These are phyloP conservation scores for Cantharis nigra DNA, from an alignment of 2,888 invertebrate species.

Conservation along the genomic window DNA sequence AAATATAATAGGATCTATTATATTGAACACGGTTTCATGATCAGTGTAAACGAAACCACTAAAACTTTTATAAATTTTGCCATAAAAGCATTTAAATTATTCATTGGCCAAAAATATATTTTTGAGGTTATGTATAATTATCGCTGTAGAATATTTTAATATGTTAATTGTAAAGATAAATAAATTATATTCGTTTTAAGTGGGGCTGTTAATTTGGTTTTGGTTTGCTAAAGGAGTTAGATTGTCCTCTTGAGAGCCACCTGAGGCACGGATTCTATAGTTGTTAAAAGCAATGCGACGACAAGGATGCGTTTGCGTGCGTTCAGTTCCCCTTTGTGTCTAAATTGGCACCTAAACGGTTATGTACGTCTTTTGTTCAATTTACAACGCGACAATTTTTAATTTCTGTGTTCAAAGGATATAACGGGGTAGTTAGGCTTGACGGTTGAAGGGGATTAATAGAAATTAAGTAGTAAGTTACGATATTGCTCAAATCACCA, in stretches of 20 bases:
- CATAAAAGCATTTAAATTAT: background rate
- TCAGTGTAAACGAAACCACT: background rate
- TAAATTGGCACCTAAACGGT: constrained; percentile 34
- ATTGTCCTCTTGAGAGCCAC: constrained; percentile 27
- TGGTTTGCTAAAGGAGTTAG: constrained; percentile 6
- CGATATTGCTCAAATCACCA: constrained; percentile 33
- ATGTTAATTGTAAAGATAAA: background rate
- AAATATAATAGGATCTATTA: constrained; percentile 4
- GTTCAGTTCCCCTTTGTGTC: constrained; percentile 26
- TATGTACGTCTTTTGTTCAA: constrained; percentile 40
- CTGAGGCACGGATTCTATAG: constrained; percentile 22
- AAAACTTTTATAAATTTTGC: background rate
- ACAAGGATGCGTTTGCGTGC: constrained; percentile 17
- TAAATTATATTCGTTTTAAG: background rate
- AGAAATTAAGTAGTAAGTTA: constrained; percentile 43
- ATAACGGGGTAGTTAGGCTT: constrained; percentile 39
- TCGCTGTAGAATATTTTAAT: background rate
- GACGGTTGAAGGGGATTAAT: constrained; percentile 39
- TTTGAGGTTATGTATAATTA: background rate
- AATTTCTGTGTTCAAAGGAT: constrained; percentile 42
- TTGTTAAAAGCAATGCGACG: constrained; percentile 1
- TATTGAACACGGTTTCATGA: background rate
- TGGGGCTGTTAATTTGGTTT: background rate
- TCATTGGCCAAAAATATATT: background rate
- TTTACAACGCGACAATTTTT: constrained; percentile 38